These are phyloP conservation scores for Polypedilum vanderplanki DNA, from an alignment of 1,140 invertebrate species.

Conservation along the genomic window DNA sequence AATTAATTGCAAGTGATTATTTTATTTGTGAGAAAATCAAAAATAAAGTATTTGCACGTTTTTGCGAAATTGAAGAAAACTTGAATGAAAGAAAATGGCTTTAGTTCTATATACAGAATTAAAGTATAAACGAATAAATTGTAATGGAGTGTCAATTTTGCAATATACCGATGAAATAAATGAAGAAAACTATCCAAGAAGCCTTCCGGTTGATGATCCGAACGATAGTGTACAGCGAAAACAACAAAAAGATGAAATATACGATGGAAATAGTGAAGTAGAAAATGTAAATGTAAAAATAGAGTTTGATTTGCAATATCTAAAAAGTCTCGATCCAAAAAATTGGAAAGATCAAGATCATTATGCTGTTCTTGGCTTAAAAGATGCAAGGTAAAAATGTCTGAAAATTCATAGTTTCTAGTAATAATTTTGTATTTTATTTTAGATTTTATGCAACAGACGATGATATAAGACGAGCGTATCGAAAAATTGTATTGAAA, in stretches of 20 bases:
- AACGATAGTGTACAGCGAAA: no score
- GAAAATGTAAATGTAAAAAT: slow-evolving; percentile 40
- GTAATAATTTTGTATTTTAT: slow-evolving; percentile 15
- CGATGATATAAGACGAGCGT: slow-evolving; percentile 88
- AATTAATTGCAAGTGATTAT: no score
- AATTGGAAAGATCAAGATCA: slow-evolving; percentile 98
- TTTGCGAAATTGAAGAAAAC: background rate
- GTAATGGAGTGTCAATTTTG: background rate
- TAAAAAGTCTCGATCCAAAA: slow-evolving; percentile 87
- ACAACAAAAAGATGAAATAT: background rate
- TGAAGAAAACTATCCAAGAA: slow-evolving; percentile 22
- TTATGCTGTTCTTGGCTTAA: slow-evolving; percentile 87
- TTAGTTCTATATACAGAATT: slow-evolving; percentile 7
- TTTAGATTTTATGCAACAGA: slow-evolving; percentile 65
- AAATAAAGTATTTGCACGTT: background rate
- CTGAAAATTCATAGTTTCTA: background rate
- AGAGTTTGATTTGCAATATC: slow-evolving; percentile 76
- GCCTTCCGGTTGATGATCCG: background rate
- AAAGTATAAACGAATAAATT: slow-evolving; percentile 8
- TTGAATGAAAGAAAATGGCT: background rate
- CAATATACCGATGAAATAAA: background rate
- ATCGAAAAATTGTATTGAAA: slow-evolving; percentile 83
- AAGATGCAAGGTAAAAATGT: slow-evolving; percentile 56
- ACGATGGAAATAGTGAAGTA: background rate
- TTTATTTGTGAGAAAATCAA: no score